Conservation (phyloP, 2,797 vertebrate species). For the Hydrolagus colliei region DNA sequence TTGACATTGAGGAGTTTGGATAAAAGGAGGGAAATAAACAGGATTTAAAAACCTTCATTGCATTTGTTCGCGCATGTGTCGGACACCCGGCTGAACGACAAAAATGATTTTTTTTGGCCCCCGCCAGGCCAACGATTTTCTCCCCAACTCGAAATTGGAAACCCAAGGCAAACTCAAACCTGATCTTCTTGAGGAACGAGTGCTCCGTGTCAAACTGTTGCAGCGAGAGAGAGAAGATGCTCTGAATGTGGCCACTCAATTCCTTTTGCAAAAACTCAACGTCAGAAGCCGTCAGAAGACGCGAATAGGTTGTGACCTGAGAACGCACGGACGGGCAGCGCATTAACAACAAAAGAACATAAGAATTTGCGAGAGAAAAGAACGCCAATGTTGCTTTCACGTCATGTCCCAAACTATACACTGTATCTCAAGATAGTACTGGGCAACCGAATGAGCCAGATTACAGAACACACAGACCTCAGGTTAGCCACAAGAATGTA, state of each 20-base stretch:
- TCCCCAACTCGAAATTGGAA: background rate
- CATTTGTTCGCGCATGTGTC: background rate
- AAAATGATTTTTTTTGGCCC: background rate
- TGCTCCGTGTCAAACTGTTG: slow-evolving; percentile 90
- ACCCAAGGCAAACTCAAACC: slow-evolving; percentile 51
- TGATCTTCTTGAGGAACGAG: slow-evolving; percentile 80
- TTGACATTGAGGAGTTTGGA: background rate
- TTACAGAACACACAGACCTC: too few relatives aligned
- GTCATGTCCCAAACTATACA: too few relatives aligned
- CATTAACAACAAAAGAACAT: background rate
- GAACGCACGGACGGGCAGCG: background rate
- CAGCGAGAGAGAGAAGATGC: slow-evolving; percentile 68
- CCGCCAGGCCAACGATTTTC: background rate
- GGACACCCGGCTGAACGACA: too few relatives aligned
- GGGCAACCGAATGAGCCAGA: too few relatives aligned
- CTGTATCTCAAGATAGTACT: too few relatives aligned
- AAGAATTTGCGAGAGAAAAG: too few relatives aligned
- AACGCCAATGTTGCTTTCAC: too few relatives aligned
- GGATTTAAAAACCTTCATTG: background rate
- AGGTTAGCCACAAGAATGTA: too few relatives aligned
- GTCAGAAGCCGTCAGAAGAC: slow-evolving; percentile 76
- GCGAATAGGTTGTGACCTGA: slow-evolving; percentile 90
- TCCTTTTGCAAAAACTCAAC: slow-evolving; percentile 53
- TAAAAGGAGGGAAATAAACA: background rate
- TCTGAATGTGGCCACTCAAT: slow-evolving; percentile 42